Conservation (phyloP, 2,888 invertebrate genomes). For the Agriotes lineatus region DNA sequence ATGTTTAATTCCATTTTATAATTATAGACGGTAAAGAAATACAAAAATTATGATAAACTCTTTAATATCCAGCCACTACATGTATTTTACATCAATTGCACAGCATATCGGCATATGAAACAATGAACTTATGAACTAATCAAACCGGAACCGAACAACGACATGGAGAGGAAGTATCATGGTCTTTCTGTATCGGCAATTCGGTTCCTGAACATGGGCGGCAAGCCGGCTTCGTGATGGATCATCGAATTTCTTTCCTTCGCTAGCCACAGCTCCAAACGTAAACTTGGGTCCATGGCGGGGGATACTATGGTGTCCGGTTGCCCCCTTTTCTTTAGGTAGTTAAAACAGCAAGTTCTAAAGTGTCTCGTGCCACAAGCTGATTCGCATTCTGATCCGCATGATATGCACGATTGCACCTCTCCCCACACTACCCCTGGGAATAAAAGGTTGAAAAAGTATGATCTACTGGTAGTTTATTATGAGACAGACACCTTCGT, state of each 20-base stretch:
- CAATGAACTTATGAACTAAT: no score
- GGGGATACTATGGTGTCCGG: slow-evolving; percentile 51
- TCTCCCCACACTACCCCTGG: slow-evolving; percentile 69
- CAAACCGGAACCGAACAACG: no score
- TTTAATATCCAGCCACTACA: no score
- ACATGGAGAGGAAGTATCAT: neutral
- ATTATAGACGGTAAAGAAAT: no score
- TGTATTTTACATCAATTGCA: no score
- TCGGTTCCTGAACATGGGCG: neutral
- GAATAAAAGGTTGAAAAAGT: slow-evolving; percentile 12
- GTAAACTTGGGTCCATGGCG: slow-evolving; percentile 60
- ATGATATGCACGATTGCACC: slow-evolving; percentile 76
- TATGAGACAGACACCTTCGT: no score
- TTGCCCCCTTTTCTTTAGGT: slow-evolving; percentile 72
- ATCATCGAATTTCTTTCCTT: slow-evolving; percentile 56
- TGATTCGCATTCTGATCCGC: slow-evolving; percentile 76
- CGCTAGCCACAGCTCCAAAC: slow-evolving; percentile 63
- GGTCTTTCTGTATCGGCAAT: slow-evolving; percentile 18
- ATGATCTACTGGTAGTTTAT: neutral
- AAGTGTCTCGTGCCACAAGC: slow-evolving; percentile 79
- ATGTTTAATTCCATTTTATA: no score
- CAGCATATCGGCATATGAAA: no score
- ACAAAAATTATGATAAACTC: no score
- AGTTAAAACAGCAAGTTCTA: slow-evolving; percentile 80
- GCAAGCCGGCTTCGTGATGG: slow-evolving; percentile 17